phyloP scores from a whole-genome alignment of 1,140 invertebrate genomes.

The Drosophila azteca region DNA sequence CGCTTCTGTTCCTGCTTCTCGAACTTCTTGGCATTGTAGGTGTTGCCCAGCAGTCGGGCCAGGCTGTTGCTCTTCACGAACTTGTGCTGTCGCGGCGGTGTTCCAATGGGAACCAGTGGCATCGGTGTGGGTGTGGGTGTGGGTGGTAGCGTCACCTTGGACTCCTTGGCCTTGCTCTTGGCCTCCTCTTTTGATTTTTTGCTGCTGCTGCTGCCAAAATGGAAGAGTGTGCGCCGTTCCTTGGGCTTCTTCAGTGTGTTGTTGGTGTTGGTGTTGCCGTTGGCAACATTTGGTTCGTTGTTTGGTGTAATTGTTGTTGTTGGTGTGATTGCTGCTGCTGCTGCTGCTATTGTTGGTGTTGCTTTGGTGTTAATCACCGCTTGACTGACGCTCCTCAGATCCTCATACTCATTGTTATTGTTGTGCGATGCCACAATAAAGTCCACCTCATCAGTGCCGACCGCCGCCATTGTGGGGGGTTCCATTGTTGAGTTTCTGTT shows the following conservation, averaged over 20 bases:
- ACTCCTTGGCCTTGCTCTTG: background rate
- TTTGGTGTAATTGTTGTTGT: slow-evolving; percentile 69
- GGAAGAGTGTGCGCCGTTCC: slow-evolving; percentile 69
- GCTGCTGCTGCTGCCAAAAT: slow-evolving; percentile 63
- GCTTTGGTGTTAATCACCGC: slow-evolving; percentile 63
- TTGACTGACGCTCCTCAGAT: slow-evolving; percentile 48
- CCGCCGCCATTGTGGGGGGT: slow-evolving; percentile 1
- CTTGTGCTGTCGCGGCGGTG: slow-evolving; percentile 74
- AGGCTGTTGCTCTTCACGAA: slow-evolving; percentile 79
- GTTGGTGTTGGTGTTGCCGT: slow-evolving; percentile 27
- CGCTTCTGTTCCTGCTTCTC: slow-evolving; percentile 75
- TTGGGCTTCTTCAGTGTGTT: slow-evolving; percentile 65
- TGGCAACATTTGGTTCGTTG: slow-evolving; percentile 64
- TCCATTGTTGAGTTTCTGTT: slow-evolving; percentile 34
- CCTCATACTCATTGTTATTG: slow-evolving; percentile 72
- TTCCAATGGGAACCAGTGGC: slow-evolving; percentile 64
- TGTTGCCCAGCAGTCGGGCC: slow-evolving; percentile 77
- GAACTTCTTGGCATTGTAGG: slow-evolving; percentile 82
- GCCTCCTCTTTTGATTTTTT: slow-evolving; percentile 36
- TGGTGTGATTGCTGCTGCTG: slow-evolving; percentile 23
- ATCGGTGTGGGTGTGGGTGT: slow-evolving; percentile 35
- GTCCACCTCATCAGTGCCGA: slow-evolving; percentile 65
- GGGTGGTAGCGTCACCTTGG: slow-evolving; percentile 13
- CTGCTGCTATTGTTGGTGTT: slow-evolving; percentile 19
- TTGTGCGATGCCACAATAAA: slow-evolving; percentile 58